These are phyloP conservation scores for Caenorhabditis panamensis DNA, from an alignment of 2,888 invertebrate genomes.

Conservation along the genomic window DNA sequence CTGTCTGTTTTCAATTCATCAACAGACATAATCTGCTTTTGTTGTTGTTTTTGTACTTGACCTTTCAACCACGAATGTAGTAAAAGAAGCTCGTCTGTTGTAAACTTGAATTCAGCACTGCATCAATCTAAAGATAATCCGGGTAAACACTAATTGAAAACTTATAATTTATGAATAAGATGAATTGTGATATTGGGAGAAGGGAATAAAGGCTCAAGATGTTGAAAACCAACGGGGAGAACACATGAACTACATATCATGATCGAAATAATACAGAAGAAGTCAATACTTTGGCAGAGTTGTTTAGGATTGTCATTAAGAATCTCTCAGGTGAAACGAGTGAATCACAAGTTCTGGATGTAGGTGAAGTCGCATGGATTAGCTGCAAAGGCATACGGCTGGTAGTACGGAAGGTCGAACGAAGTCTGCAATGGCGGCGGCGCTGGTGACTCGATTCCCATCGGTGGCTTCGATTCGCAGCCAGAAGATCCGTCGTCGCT, in stretches of 20 bases:
- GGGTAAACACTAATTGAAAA: background rate
- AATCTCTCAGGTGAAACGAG: background rate
- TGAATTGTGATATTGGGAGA: background rate
- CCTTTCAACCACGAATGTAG: no score
- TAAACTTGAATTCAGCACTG: no score
- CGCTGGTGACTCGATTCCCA: constrained; percentile 47
- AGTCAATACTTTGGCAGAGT: background rate
- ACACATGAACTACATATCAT: background rate
- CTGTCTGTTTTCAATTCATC: no score
- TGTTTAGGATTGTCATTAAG: background rate
- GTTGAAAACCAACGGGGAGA: background rate
- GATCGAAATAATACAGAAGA: background rate
- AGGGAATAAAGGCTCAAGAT: background rate
- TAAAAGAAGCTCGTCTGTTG: no score
- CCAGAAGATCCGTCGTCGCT: constrained; percentile 72
- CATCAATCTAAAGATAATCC: no score
- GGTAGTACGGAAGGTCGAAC: constrained; percentile 46
- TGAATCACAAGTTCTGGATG: constrained; percentile 58
- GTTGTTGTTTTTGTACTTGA: no score
- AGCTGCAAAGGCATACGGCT: constrained; percentile 49
- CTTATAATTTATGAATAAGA: constrained; percentile 19
- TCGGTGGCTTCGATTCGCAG: constrained; percentile 64
- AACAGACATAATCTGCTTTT: no score
- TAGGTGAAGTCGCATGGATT: constrained; percentile 53
- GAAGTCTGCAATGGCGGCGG: constrained; percentile 34